These are phyloP conservation scores for Lapara coniferarum DNA, from an alignment of 2,888 invertebrate species.

Conservation along the genomic window DNA sequence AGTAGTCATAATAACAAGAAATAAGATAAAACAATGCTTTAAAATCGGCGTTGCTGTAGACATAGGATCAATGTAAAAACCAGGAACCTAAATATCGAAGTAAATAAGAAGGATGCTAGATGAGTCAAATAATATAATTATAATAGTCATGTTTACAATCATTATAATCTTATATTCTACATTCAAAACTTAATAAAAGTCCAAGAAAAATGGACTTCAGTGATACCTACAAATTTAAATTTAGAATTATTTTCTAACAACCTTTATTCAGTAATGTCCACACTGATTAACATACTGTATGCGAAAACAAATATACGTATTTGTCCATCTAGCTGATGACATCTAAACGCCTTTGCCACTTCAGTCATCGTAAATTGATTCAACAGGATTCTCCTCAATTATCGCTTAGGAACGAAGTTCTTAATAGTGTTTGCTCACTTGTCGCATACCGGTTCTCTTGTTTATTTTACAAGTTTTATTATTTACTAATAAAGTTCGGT, in stretches of 20 bases:
- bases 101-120: no score
- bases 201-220: no score
- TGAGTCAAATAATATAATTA: no score
- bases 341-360: conserved; percentile 52
- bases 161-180: no score
- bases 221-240: not conserved
- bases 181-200: no score
- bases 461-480: conserved; percentile 24
- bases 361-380: conserved; percentile 52
- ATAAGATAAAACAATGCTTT: no score
- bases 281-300: conserved; percentile 11
- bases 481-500: conserved; percentile 13
- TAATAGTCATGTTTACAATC: no score
- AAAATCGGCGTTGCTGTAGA: no score
- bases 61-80: no score
- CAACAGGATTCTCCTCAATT: conserved; percentile 58
- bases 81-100: no score
- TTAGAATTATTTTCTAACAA: not conserved
- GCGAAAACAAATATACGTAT: conserved; percentile 26
- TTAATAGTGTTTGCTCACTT: conserved; percentile 50
- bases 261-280: not conserved
- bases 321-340: conserved; percentile 42
- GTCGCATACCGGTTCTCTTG: conserved; percentile 49
- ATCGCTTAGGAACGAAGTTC: conserved; percentile 51
- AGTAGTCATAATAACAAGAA: no score